Percentiles rank a stretch among this genome's conserved stretches.
phyloP scores from a whole-genome alignment of 2,888 invertebrate genomes.

The Eristalis arbustorum region DNA sequence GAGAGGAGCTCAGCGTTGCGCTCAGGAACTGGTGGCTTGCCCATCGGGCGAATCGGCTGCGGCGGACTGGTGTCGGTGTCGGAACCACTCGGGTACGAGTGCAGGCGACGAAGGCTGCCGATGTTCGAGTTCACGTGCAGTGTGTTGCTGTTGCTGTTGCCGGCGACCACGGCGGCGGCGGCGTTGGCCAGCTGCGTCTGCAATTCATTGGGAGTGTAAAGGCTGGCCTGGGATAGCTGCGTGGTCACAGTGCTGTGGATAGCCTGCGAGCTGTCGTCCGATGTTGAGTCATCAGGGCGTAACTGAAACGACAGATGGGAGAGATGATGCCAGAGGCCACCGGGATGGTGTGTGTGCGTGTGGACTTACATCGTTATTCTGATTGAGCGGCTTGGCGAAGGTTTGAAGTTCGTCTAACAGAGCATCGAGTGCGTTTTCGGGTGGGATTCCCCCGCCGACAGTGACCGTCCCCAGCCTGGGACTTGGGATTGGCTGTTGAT shows the following conservation, averaged over 20 bases:
- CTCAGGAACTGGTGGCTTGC: constrained; percentile 91
- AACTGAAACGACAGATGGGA: constrained; percentile 72
- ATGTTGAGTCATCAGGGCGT: constrained; percentile 80
- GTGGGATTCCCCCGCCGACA: constrained; percentile 82
- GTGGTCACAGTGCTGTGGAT: constrained; percentile 80
- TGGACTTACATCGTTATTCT: constrained; percentile 76
- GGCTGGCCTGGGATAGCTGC: constrained; percentile 79
- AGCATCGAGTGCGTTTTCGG: constrained; percentile 99
- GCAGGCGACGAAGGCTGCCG: constrained; percentile 87
- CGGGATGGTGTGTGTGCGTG: background rate
- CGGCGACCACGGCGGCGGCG: constrained; percentile 76
- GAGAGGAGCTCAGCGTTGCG: constrained; percentile 89
- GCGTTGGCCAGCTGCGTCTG: constrained; percentile 70
- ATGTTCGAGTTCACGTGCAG: constrained; percentile 76
- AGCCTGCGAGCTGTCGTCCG: constrained; percentile 80
- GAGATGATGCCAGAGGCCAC: background rate
- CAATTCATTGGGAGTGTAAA: constrained; percentile 76
- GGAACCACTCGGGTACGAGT: constrained; percentile 92
- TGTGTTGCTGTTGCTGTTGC: constrained; percentile 78
- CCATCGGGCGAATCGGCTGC: constrained; percentile 84
- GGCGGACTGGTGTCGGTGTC: constrained; percentile 90
- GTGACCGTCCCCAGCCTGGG: constrained; percentile 83
- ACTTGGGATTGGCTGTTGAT: constrained; percentile 83
- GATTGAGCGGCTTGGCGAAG: constrained; percentile 87
- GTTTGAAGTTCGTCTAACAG: constrained; percentile 96